phyloP scores from a whole-genome alignment of 2,888 invertebrate genomes.

The Tupiocoris notatus region DNA sequence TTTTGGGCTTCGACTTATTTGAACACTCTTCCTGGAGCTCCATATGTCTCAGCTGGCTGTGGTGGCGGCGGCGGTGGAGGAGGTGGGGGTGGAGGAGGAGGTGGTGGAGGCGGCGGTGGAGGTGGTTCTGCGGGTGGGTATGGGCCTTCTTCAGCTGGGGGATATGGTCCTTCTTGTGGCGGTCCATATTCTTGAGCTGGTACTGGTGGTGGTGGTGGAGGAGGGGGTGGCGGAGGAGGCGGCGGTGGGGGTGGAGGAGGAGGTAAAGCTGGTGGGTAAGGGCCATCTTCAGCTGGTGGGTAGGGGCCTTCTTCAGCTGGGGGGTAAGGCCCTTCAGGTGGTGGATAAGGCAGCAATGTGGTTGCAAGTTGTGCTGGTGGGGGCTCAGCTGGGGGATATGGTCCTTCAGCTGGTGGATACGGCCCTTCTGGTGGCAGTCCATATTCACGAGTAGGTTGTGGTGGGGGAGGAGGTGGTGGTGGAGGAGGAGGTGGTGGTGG shows the following conservation, averaged over 20 bases:
- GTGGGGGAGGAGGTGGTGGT: slow-evolving; percentile 49
- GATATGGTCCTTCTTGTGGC: slow-evolving; percentile 7
- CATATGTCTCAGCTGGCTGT: slow-evolving; percentile 50
- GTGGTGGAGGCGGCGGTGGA: slow-evolving; percentile 52
- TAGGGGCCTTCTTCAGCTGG: slow-evolving; percentile 1
- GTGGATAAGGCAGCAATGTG: slow-evolving; percentile 16
- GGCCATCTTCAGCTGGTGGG: neutral
- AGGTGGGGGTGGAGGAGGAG: slow-evolving; percentile 51
- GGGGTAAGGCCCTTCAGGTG: neutral
- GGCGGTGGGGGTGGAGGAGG: slow-evolving; percentile 33
- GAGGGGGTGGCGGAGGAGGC: slow-evolving; percentile 27
- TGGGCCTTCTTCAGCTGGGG: neutral
- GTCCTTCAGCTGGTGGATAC: neutral
- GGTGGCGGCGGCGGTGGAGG: slow-evolving; percentile 52
- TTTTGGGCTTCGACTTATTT: too few species aligned
- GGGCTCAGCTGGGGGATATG: slow-evolving; percentile 5
- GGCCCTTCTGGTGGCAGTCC: neutral
- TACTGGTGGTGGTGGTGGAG: slow-evolving; percentile 8
- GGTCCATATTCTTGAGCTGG: slow-evolving; percentile 20
- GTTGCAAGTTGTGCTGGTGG: slow-evolving; percentile 22
- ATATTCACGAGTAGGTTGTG: slow-evolving; percentile 2
- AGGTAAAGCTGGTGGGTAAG: slow-evolving; percentile 9
- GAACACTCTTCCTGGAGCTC: slow-evolving; percentile 49
- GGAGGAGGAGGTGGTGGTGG: slow-evolving; percentile 51
- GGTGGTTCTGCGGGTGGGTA: slow-evolving; percentile 45